Percentiles rank a stretch among this genome's conserved stretches.
phyloP scores from a whole-genome alignment of 1,140 invertebrate genomes.

The Steinernema feltiae region DNA sequence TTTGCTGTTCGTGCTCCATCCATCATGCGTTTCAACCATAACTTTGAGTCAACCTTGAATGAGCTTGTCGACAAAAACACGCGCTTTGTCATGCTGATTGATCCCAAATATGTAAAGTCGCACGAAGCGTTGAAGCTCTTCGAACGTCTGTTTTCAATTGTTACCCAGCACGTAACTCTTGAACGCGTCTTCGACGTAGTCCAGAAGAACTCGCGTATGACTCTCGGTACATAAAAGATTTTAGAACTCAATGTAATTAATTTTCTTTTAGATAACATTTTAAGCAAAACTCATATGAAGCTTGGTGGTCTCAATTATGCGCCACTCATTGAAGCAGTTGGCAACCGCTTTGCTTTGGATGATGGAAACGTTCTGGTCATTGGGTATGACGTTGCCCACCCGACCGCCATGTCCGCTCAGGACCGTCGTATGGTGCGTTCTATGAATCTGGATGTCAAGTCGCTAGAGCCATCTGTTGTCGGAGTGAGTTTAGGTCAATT shows the following conservation, averaged over 20 bases:
- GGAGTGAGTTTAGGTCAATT: not conserved
- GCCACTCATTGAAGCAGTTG: not conserved
- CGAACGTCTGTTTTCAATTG: not conserved
- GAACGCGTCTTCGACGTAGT: not conserved
- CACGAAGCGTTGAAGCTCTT: not conserved
- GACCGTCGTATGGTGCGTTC: not conserved
- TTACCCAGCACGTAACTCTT: not conserved
- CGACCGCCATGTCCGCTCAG: not conserved
- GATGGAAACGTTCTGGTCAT: not conserved
- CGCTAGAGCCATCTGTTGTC: not conserved
- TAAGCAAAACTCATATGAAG: conserved; percentile 3
- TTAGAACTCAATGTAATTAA: not conserved
- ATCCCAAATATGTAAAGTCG: not conserved
- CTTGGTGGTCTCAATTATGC: not conserved
- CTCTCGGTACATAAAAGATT: not conserved
- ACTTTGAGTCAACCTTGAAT: not conserved
- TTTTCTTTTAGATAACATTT: not conserved
- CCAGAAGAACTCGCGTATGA: conserved; percentile 5
- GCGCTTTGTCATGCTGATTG: not conserved
- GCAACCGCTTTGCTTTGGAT: not conserved
- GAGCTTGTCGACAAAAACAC: not conserved
- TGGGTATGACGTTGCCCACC: not conserved
- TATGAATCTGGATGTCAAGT: not conserved
- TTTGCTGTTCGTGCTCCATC: not conserved
- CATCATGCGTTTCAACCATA: not conserved